Evolutionary conservation across 2,797 vertebrate genomes (phyloP).

Genomic region (Crotalus adamanteus): DNA sequence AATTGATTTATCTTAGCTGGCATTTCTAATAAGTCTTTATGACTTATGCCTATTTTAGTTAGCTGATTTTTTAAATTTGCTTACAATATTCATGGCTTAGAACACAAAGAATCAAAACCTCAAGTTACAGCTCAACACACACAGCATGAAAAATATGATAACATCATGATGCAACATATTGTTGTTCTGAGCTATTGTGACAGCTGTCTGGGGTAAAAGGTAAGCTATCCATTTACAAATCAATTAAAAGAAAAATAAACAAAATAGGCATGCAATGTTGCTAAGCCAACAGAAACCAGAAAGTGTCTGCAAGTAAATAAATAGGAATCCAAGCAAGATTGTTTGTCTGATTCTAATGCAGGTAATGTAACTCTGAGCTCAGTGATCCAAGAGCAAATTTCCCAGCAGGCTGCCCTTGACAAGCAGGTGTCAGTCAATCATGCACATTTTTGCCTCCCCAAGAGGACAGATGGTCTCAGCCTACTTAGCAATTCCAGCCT

Average conservation of each 20-base stretch:
- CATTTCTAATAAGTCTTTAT: neutral
- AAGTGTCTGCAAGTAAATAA: neutral
- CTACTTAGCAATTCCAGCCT: constrained; percentile 75
- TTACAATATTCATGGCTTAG: neutral
- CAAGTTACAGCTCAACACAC: neutral
- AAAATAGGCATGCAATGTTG: too few species aligned
- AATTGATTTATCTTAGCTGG: neutral
- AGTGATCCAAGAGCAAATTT: constrained; percentile 78
- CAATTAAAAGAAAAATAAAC: neutral
- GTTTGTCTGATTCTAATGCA: constrained; percentile 82
- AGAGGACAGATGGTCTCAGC: constrained; percentile 79
- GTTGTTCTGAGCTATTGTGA: neutral
- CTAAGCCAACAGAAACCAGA: neutral
- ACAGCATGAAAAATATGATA: neutral
- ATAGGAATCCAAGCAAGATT: constrained; percentile 64
- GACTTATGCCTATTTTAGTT: neutral
- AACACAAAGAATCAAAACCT: neutral
- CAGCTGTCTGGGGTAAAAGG: neutral
- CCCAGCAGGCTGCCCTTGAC: constrained; percentile 78
- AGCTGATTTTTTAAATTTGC: neutral
- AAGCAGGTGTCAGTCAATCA: constrained; percentile 88
- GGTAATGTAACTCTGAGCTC: constrained; percentile 75
- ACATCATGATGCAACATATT: neutral
- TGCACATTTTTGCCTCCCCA: constrained; percentile 65
- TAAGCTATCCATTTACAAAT: neutral